These are phyloP conservation scores for Drosophila kikkawai DNA, from an alignment of 1,140 invertebrate genomes.

Conservation along the genomic window DNA sequence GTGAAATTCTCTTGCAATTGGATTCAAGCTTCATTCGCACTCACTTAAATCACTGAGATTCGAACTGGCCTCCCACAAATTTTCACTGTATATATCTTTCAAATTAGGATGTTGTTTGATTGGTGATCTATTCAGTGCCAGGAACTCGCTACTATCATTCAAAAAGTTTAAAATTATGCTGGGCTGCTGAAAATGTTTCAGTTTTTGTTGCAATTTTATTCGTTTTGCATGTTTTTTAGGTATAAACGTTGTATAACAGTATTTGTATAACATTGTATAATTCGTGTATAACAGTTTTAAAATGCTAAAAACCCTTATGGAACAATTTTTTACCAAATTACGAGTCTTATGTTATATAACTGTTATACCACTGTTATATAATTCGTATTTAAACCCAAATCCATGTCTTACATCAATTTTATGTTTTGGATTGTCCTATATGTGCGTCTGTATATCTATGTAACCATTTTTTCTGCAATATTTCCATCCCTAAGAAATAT, in stretches of 20 bases:
- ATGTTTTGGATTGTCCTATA: background rate
- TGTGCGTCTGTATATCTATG: background rate
- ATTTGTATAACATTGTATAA: no score
- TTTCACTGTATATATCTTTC: constrained; percentile 35
- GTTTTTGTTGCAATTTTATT: constrained; percentile 9
- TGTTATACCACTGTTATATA: background rate
- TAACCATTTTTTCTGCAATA: background rate
- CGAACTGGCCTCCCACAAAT: constrained; percentile 11
- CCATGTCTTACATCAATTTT: background rate
- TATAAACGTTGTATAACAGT: constrained; percentile 10
- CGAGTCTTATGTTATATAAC: no score
- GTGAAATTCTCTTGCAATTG: constrained; percentile 28
- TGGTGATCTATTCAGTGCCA: constrained; percentile 23
- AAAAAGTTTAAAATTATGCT: constrained; percentile 11
- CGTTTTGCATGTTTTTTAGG: background rate
- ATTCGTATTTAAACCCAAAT: background rate
- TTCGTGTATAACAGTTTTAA: no score
- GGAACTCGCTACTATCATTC: constrained; percentile 1
- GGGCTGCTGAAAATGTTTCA: constrained; percentile 17
- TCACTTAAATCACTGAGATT: background rate
- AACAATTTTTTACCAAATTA: background rate
- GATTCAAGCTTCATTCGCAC: constrained; percentile 32
- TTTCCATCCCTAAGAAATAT: background rate
- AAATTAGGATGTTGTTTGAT: constrained; percentile 38
- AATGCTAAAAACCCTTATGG: no score